Percentiles rank a stretch among this genome's conserved stretches.
phyloP scores from a whole-genome alignment of 37 sponge, comb jelly and placozoan species.

The Geodia barretti region DNA sequence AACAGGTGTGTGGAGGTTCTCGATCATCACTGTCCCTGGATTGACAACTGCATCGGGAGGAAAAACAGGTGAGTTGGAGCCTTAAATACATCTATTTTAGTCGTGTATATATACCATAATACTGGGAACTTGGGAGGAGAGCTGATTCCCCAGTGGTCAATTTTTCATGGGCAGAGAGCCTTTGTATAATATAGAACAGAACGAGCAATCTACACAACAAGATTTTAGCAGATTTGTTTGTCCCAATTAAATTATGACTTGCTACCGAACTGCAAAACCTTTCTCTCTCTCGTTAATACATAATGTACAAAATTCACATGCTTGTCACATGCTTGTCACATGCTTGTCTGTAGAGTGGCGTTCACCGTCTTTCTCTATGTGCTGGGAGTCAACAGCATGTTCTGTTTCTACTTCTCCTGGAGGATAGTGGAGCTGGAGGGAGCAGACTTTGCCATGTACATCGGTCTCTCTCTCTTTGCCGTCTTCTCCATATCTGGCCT shows the following conservation, averaged over 20 bases:
- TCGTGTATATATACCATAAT: too few species aligned
- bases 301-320: background rate
- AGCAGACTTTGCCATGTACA: conserved; percentile 22
- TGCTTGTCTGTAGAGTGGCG: conserved; percentile 43
- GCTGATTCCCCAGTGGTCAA: too few species aligned
- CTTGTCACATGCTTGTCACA: background rate
- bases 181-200: too few species aligned
- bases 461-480: conserved; percentile 30
- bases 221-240: too few species aligned
- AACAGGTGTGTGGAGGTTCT: conserved; percentile 85
- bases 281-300: background rate
- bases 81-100: too few species aligned
- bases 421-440: conserved; percentile 39
- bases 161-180: too few species aligned
- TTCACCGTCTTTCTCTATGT: conserved; percentile 74
- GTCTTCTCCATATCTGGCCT: conserved; percentile 58
- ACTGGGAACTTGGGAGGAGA: too few species aligned
- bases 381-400: conserved; percentile 52
- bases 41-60: conserved; percentile 87
- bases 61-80: conserved; percentile 83
- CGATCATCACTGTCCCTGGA: conserved; percentile 95
- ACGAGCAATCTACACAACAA: too few species aligned
- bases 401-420: conserved; percentile 41
- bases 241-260: too few species aligned
- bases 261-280: background rate